phyloP scores from a whole-genome alignment of 2,888 invertebrate species.

The Harmothoe impar region DNA sequence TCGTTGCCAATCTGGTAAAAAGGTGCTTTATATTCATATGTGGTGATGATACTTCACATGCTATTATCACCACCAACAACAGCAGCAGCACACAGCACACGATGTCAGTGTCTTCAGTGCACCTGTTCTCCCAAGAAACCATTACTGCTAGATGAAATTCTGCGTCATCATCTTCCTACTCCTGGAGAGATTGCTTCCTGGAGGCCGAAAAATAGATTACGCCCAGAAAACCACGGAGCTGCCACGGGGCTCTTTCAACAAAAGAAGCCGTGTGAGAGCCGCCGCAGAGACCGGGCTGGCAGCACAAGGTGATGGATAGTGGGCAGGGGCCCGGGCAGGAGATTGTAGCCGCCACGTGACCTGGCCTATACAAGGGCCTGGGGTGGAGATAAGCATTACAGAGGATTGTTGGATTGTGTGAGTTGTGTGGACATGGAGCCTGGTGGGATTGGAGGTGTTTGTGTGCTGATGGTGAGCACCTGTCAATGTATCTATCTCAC shows the following conservation, averaged over 20 bases:
- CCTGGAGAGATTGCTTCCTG: not conserved
- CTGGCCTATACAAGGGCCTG: not conserved
- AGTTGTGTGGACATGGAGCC: not conserved
- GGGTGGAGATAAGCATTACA: not conserved
- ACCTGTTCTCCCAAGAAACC: too few relatives aligned
- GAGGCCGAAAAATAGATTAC: constrained; percentile 27
- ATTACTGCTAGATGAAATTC: too few relatives aligned
- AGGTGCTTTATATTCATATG: too few relatives aligned
- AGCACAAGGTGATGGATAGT: not conserved
- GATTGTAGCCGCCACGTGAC: constrained; percentile 1
- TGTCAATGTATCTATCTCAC: too few relatives aligned
- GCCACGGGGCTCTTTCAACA: constrained; percentile 35
- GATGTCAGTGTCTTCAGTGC: too few relatives aligned
- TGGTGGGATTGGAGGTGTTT: too few relatives aligned
- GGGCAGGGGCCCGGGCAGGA: not conserved
- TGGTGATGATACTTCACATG: too few relatives aligned
- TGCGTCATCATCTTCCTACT: not conserved
- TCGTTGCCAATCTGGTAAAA: too few relatives aligned
- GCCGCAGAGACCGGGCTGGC: not conserved
- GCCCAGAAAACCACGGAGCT: not conserved
- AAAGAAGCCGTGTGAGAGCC: constrained; percentile 1
- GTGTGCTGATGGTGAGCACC: too few relatives aligned
- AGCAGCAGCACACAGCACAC: too few relatives aligned
- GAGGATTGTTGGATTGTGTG: constrained; percentile 18
- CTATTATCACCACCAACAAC: too few relatives aligned